Base-by-base conservation (phyloP, 2,888 invertebrate species). In the Drosophila peninsularis region DNA sequence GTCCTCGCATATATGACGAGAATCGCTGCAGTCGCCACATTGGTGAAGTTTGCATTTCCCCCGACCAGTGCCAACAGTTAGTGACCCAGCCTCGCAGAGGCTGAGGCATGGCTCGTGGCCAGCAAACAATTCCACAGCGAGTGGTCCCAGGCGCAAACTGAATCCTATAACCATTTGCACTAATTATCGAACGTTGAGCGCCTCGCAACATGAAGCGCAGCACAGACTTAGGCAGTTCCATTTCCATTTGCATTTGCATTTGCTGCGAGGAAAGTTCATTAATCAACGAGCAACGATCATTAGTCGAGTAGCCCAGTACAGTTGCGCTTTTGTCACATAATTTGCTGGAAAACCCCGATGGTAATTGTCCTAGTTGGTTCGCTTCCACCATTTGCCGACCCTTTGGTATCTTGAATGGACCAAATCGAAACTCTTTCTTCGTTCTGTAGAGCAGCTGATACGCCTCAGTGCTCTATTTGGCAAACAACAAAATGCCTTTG, bases 251-350 rank as follows among this genome's bases (percentile, higher is more conserved):
- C 2, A 47, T 19, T n/a, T 3, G 45, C 6, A 30, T 13, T 10
- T 32, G 11, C 32, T 11, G 11, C 34, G 13, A 36, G 61, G 52
- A 37, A 37, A 62, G 68, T 74, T 71, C 72, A 89, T 90, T 82
- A 87, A 87, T 85, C 90, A 82, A 75, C 32, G 78, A 58, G 56
- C 69, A 71, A 70, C 47, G 75, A 85, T 87, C 90, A 89, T 89
- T 89, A 90, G 85, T 36, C 56, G 63, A 42, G 41, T 11, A 11
- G 36, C 14, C 9, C 11, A 19, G 78, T 69, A 78, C 66, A 68
- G 64, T 61, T 52, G 58, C 64, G 60, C 66, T 79, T 68, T 67
- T 68, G 62, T 62, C 71, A 42, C 45, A 66, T 61, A n/a, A 45
- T 66, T 53, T 49, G 45, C 45, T 54, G 58, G 52, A 62, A 71